Percentiles rank a stretch among this genome's conserved stretches.
phyloP scores from a whole-genome alignment of 2,113 vertebrate species.

The Syrmaticus mikado region DNA sequence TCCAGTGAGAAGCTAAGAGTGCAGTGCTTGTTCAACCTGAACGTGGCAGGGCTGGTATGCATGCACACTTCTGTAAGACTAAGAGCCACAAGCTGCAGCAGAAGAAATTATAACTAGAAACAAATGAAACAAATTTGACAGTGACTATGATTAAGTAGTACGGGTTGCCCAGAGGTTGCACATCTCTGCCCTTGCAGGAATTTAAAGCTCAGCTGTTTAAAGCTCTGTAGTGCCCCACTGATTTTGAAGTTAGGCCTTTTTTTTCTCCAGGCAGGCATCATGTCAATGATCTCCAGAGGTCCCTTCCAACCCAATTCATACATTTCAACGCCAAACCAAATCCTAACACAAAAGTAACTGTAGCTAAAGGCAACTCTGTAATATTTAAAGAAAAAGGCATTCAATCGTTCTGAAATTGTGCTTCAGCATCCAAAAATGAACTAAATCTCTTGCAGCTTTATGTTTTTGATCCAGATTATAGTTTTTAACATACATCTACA shows the following conservation, averaged over 20 bases:
- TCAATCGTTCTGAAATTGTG: not conserved
- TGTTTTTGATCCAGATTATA: not conserved
- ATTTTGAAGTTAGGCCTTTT: not conserved
- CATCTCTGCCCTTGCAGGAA: not conserved
- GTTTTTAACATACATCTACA: not conserved
- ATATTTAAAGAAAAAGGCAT: not conserved
- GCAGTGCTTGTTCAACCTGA: not conserved
- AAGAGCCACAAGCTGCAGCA: not conserved
- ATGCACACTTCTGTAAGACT: rapidly evolving
- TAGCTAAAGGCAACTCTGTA: not conserved
- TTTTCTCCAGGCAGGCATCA: not conserved
- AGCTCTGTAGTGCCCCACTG: not conserved
- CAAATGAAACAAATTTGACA: not conserved
- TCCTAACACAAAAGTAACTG: not conserved
- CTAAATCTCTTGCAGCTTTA: not conserved
- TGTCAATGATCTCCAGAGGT: not conserved
- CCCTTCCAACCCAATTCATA: not conserved
- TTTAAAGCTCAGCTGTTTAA: not conserved
- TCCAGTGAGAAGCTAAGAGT: not conserved
- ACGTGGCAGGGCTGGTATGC: not conserved
- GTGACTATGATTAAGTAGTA: not conserved
- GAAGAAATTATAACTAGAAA: not conserved
- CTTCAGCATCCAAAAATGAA: not conserved
- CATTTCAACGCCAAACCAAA: not conserved
- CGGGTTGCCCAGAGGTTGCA: not conserved